Base-by-base conservation (phyloP, 2,113 vertebrate species). In the Entomyzon cyanotis region DNA sequence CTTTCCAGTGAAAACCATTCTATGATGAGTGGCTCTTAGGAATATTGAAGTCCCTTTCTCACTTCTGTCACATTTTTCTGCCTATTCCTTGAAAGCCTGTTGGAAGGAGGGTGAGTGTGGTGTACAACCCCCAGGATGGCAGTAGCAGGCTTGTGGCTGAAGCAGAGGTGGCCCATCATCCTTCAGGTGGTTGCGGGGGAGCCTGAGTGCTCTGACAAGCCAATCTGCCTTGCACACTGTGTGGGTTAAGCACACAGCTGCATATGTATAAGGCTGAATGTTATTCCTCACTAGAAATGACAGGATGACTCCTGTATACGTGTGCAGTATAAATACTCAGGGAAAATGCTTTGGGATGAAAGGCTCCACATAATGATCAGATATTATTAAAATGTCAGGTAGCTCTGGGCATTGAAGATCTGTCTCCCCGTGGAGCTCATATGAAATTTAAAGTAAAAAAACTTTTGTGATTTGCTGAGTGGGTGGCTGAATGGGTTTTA, bases 351-450 rank as follows among this genome's bases (percentile, higher is more conserved):
- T 77, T 64, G 60, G 92, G 85, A 95, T 94, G 92, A 96, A 96
- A 94, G 73, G 79, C 60, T 86, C 39, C 89, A 88, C 58, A 68
- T 44, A 94, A 88, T 74, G 65, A 94, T 96, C 92, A 84, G 88
- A 60, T 92, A 81, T 88, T 96, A 93, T 95, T 96, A 93, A 95
- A 93, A 94, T 93, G 64, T 94, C 92, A 95, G 73, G 58, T 87
- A 90, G 90, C 71, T 93, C 46, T 93, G 93, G 90, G 95, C 88
- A 92, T 17, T 94, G 79, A 90, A 78, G 83, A 94, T 84, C 64
- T 56, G 60, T 87, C 83, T 95, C 83, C 83, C 90, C 60, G 62
- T 75, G 69, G 68, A 94, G 83, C 60, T 89, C 49, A 68, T 52
- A 59, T 42, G 73, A 96, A 94, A 94, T 84, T 70, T 67, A 74